Evolutionary conservation across 1,140 invertebrate species (phyloP), one percentile per base, ranked within the genome.

Genomic region (Daktulosphaira vitifoliae): DNA sequence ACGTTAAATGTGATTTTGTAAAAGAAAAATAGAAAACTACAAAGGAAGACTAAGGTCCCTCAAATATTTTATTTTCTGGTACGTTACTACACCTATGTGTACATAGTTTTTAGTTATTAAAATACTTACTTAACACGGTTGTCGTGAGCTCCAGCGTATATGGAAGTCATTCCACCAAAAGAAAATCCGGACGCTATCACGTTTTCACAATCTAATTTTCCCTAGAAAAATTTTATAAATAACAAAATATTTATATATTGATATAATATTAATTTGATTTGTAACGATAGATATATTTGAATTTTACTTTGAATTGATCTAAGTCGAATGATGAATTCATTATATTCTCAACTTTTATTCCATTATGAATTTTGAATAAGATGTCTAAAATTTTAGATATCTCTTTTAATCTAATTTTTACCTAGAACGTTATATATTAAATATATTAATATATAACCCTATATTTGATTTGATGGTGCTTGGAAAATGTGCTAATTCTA

Each of bases 81-180:
- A n/a, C n/a, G n/a, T n/a, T n/a, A n/a, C n/a, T n/a, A n/a, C n/a
- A n/a, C n/a, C n/a, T n/a, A n/a, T n/a, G n/a, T n/a, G n/a, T n/a
- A n/a, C n/a, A n/a, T n/a, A n/a, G n/a, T n/a, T n/a, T n/a, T n/a
- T n/a, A n/a, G n/a, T n/a, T n/a, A n/a, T n/a, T n/a, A n/a, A n/a
- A 11, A 51, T 66, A 68, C 76, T 73, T 76, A 82, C 81, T 76
- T 79, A 67, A 84, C 79, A 69, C 82, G 71, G 29, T 71, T 69
- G 66, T 83, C 79, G 62, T 72, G 74, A 0, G 78, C 76, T 20
- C 83, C 70, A 2, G 81, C 77, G 22, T 79, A 74, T 2, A 86
- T 70, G 38, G 79, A 76, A 3, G 84, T 81, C 13, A 82, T 79
- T 8, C 79, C 84, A 15, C 85, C 85, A 76, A 87, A 86, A 1